Conservation (phyloP, 2,113 vertebrate genomes). For the Ctenomys sociabilis region DNA sequence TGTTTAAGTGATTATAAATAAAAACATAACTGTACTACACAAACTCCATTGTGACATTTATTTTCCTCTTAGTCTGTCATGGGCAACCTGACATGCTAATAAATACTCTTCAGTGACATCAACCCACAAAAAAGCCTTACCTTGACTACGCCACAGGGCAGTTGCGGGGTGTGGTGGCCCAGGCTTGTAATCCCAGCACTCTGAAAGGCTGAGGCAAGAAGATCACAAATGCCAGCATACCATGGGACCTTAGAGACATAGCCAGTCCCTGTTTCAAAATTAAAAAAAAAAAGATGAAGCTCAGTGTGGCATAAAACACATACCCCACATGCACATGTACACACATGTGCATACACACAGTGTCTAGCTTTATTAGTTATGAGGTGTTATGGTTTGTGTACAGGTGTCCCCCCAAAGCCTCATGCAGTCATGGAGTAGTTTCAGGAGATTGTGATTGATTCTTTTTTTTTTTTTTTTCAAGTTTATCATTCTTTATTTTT, state of each 20-base stretch:
- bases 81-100: neutral
- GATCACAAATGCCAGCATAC: neutral
- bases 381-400: too few species aligned
- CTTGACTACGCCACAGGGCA: neutral
- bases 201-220: neutral
- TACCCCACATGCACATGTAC: neutral
- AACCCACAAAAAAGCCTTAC: neutral
- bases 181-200: neutral
- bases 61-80: neutral
- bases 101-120: neutral
- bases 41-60: neutral
- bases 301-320: neutral
- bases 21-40: neutral
- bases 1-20: slow-evolving; percentile 45
- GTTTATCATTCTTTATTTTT: too few species aligned
- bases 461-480: too few species aligned
- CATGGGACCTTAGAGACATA: neutral
- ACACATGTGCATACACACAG: neutral
- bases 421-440: too few species aligned
- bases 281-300: neutral
- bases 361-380: neutral
- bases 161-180: neutral
- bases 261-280: neutral
- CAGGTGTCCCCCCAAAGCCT: too few species aligned
- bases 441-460: too few species aligned